phyloP scores from a whole-genome alignment of 1,140 invertebrate genomes.

The Zaprionus inermis region DNA sequence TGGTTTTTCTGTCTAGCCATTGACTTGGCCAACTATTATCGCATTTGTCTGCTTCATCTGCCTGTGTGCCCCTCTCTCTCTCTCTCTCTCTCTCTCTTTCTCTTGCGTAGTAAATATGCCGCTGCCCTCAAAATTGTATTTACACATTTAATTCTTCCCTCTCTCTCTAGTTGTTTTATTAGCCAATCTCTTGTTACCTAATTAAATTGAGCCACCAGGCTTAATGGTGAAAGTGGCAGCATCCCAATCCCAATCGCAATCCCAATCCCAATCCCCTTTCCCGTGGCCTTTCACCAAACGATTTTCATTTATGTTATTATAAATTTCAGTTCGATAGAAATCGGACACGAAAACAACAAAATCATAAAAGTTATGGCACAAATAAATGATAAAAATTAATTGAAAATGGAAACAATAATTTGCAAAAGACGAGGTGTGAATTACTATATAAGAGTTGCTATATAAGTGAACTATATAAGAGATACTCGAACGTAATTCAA shows the following conservation, averaged over 20 bases:
- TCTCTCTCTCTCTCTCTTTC: not conserved
- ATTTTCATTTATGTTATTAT: slow-evolving; percentile 1
- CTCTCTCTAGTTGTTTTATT: slow-evolving; percentile 16
- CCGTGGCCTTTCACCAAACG: not conserved
- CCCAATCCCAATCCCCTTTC: slow-evolving; percentile 1
- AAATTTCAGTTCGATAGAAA: slow-evolving; percentile 12
- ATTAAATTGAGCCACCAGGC: slow-evolving; percentile 39
- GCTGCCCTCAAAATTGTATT: slow-evolving; percentile 47
- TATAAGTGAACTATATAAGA: not conserved
- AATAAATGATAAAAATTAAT: slow-evolving; percentile 18
- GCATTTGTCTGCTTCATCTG: slow-evolving; percentile 68
- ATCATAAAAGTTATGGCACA: slow-evolving; percentile 11
- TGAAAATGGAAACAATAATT: not conserved
- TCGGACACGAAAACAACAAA: not conserved
- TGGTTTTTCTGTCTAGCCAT: slow-evolving; percentile 68
- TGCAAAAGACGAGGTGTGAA: not conserved
- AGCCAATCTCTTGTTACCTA: slow-evolving; percentile 36
- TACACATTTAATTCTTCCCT: slow-evolving; percentile 47
- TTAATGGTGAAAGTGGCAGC: slow-evolving; percentile 8
- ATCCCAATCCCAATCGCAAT: not conserved
- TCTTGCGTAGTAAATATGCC: not conserved
- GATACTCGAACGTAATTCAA: not conserved
- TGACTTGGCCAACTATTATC: slow-evolving; percentile 78
- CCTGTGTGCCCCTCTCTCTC: not conserved
- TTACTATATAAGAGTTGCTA: not conserved